phyloP scores from a whole-genome alignment of 2,113 vertebrate species.

The Tragulus kanchil region DNA sequence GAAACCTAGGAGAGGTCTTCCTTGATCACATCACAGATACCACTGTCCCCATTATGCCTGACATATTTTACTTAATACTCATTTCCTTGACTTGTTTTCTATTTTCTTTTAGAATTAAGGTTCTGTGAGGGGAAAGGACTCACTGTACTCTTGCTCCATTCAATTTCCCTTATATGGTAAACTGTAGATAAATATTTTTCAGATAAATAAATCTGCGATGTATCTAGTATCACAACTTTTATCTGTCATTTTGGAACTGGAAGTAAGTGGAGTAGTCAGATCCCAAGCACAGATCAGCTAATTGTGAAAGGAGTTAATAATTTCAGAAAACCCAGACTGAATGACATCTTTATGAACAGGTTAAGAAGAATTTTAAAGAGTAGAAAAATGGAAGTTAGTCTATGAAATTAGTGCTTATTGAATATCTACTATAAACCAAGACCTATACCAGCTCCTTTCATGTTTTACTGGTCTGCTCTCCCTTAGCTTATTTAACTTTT shows the following conservation, averaged over 20 bases:
- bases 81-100: neutral
- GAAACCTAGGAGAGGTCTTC: neutral
- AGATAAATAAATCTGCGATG: neutral
- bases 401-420: neutral
- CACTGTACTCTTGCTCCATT: neutral
- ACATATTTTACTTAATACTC: neutral
- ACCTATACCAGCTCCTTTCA: neutral
- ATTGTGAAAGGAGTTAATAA: neutral
- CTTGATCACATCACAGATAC: fast-evolving
- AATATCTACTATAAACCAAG: neutral
- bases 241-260: neutral
- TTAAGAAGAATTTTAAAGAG: neutral
- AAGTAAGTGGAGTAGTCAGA: neutral
- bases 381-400: neutral
- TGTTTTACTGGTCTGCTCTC: neutral
- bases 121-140: neutral
- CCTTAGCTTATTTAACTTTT: neutral
- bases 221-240: neutral
- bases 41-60: fast-evolving
- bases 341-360: neutral
- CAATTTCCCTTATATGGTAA: neutral
- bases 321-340: neutral
- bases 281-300: neutral
- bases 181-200: neutral
- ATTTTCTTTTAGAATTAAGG: neutral